phyloP scores from a whole-genome alignment of 92 coral and sea anemone species.

The Porites divaricata region DNA sequence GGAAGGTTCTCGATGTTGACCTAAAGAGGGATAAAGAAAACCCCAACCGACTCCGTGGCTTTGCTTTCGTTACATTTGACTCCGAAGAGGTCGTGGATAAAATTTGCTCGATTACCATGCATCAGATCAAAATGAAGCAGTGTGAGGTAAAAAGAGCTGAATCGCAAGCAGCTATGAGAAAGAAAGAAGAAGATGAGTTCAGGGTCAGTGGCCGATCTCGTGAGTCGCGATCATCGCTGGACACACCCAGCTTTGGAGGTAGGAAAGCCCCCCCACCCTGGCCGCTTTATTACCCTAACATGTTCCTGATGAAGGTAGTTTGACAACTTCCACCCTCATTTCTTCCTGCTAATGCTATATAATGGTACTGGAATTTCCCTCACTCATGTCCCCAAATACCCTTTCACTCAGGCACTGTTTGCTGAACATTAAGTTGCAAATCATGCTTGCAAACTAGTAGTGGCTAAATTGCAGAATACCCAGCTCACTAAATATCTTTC shows the following conservation, averaged over 20 bases:
- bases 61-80: slow-evolving; percentile 94
- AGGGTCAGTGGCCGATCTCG: slow-evolving; percentile 14
- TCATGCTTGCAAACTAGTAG: too few species aligned
- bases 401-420: too few species aligned
- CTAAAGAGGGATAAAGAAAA: slow-evolving; percentile 90
- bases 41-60: slow-evolving; percentile 90
- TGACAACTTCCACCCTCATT: too few species aligned
- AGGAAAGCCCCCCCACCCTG: too few species aligned
- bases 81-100: slow-evolving; percentile 91
- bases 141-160: slow-evolving; percentile 98
- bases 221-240: neutral
- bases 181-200: slow-evolving; percentile 81
- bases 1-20: slow-evolving; percentile 87
- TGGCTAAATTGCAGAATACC: too few species aligned
- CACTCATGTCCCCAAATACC: too few species aligned
- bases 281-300: neutral
- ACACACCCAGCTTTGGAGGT: slow-evolving; percentile 33
- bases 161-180: slow-evolving; percentile 84
- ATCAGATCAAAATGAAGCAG: slow-evolving; percentile 93
- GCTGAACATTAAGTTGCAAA: too few species aligned
- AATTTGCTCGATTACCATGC: slow-evolving; percentile 81
- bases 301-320: neutral
- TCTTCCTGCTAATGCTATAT: too few species aligned
- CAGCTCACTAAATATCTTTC: too few species aligned
- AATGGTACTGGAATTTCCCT: too few species aligned